Percentiles rank a stretch among this genome's conserved stretches.
Conservation (phyloP, 2,797 vertebrate species). For the Neolamprologus multifasciatus region DNA sequence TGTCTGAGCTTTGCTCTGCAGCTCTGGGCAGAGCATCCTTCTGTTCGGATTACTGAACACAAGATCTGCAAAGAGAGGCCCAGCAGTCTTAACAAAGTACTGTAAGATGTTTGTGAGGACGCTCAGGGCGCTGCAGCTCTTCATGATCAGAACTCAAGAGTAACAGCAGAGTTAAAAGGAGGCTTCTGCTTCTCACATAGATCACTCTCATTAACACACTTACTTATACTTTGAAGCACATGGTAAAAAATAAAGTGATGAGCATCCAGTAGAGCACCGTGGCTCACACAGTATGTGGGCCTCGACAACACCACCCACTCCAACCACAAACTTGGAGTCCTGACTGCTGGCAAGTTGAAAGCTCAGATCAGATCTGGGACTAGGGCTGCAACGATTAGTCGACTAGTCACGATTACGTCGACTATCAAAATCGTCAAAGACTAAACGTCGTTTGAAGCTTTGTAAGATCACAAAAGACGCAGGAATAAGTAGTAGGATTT, state of each 20-base stretch:
- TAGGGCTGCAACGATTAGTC: too few species aligned
- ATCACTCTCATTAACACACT: constrained; percentile 5
- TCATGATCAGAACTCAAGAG: background rate
- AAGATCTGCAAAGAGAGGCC: constrained; percentile 22
- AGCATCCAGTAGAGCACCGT: background rate
- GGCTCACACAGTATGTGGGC: background rate
- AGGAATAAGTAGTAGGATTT: too few species aligned
- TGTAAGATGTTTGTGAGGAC: background rate
- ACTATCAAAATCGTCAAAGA: too few species aligned
- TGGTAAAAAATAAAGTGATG: background rate
- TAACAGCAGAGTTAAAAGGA: background rate
- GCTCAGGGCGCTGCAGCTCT: background rate
- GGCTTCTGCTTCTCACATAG: fast-evolving
- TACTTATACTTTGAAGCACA: background rate
- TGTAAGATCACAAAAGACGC: too few species aligned
- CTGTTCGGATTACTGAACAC: background rate
- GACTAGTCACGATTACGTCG: too few species aligned
- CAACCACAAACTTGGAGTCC: constrained; percentile 18
- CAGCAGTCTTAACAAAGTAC: constrained; percentile 21
- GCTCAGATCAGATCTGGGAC: background rate
- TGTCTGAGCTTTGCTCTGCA: constrained; percentile 8
- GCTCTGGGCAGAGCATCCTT: background rate
- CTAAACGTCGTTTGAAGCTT: too few species aligned
- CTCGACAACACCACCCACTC: constrained; percentile 4
- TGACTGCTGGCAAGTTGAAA: background rate